Conservation (phyloP, 2,797 vertebrate genomes). For the Lacerta viridis region DNA sequence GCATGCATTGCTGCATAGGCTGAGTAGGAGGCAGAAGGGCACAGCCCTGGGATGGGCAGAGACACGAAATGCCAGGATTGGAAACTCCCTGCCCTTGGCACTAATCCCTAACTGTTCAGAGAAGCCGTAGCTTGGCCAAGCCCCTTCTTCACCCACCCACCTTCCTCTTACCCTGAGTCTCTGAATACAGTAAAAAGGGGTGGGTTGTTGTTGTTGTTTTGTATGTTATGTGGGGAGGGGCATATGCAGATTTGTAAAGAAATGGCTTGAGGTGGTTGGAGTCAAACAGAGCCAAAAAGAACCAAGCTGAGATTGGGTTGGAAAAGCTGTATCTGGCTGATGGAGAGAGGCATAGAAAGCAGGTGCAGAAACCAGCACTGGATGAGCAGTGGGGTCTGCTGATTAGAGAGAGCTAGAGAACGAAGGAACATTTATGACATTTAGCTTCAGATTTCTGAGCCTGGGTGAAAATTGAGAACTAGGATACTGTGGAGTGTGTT, state of each 20-base stretch:
- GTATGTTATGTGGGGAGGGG: background rate
- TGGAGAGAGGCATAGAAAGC: background rate
- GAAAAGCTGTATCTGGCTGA: background rate
- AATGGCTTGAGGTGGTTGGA: background rate
- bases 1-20: background rate
- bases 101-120: background rate
- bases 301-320: background rate
- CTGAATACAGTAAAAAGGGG: background rate
- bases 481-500: background rate
- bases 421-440: background rate
- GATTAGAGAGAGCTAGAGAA: background rate
- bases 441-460: background rate
- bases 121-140: background rate
- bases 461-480: background rate
- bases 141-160: background rate
- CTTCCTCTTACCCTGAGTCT: background rate
- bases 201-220: background rate
- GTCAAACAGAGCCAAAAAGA: background rate
- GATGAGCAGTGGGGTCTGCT: background rate
- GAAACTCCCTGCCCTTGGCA: conserved; percentile 19
- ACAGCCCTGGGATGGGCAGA: conserved; percentile 31
- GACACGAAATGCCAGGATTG: conserved; percentile 11
- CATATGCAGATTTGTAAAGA: background rate
- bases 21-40: conserved; percentile 20
- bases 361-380: background rate